Percentiles rank a stretch among this genome's conserved stretches.
phyloP scores from a whole-genome alignment of 2,888 invertebrate genomes.

The Agrotis clavis region DNA sequence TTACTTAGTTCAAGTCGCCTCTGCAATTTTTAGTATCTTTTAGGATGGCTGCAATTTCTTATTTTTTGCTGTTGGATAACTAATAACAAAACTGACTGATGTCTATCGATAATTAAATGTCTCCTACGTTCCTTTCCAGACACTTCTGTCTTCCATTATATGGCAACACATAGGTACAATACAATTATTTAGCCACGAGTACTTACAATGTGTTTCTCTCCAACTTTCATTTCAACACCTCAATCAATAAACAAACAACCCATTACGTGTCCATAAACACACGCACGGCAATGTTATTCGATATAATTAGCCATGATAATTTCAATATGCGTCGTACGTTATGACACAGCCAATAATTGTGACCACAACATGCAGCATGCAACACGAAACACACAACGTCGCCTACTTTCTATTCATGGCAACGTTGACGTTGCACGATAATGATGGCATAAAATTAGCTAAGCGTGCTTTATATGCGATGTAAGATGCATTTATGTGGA shows the following conservation, averaged over 20 bases:
- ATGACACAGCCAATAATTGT: slow-evolving; percentile 51
- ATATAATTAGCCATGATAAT: slow-evolving; percentile 60
- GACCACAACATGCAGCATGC: slow-evolving; percentile 47
- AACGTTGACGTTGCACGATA: slow-evolving; percentile 58
- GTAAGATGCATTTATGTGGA: slow-evolving; percentile 45
- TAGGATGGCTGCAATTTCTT: too few relatives aligned
- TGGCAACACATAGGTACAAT: background rate
- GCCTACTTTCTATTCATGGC: slow-evolving; percentile 71
- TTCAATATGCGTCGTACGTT: slow-evolving; percentile 49
- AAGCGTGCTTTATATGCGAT: slow-evolving; percentile 62
- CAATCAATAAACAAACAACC: slow-evolving; percentile 53
- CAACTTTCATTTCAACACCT: slow-evolving; percentile 46
- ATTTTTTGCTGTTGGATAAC: too few relatives aligned
- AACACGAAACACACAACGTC: slow-evolving; percentile 50
- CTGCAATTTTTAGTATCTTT: too few relatives aligned
- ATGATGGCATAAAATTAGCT: slow-evolving; percentile 63
- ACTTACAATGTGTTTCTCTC: slow-evolving; percentile 7
- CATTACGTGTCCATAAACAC: slow-evolving; percentile 46
- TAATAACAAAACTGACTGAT: too few relatives aligned
- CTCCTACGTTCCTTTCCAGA: too few relatives aligned
- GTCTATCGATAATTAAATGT: background rate
- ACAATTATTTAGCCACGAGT: background rate
- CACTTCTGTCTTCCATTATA: background rate
- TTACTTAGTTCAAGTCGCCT: too few relatives aligned
- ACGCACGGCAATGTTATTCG: slow-evolving; percentile 39